Percentiles rank a stretch among this genome's conserved stretches.
Evolutionary conservation across 2,888 invertebrate genomes (phyloP).

Genomic region (Nemapogon koenigi): DNA sequence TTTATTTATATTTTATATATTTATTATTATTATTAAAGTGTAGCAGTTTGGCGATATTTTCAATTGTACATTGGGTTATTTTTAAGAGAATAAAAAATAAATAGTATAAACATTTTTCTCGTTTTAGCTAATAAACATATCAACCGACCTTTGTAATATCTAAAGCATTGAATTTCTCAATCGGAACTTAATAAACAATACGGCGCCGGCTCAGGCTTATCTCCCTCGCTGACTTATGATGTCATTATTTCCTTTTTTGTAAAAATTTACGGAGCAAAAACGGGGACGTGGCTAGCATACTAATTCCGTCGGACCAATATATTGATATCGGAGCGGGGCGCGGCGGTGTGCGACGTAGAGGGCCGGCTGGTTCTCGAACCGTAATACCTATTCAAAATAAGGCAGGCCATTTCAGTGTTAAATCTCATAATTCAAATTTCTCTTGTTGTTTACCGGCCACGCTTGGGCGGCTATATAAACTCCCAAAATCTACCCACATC

Average conservation of each 20-base stretch:
- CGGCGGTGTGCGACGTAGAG: slow-evolving; percentile 27
- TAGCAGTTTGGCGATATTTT: no score
- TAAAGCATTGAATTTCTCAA: slow-evolving; percentile 23
- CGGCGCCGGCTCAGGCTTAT: slow-evolving; percentile 43
- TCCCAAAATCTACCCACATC: slow-evolving; percentile 58
- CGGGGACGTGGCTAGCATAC: slow-evolving; percentile 47
- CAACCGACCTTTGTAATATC: slow-evolving; percentile 28
- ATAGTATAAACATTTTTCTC: no score
- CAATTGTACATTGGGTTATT: no score
- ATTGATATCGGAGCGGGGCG: slow-evolving; percentile 37
- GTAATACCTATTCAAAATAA: slow-evolving; percentile 42
- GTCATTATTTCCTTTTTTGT: slow-evolving; percentile 57
- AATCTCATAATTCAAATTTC: slow-evolving; percentile 56
- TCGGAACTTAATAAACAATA: slow-evolving; percentile 48
- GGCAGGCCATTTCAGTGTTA: slow-evolving; percentile 45
- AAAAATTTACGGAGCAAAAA: slow-evolving; percentile 52
- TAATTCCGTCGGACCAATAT: slow-evolving; percentile 53
- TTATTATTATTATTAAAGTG: no score
- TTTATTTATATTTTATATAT: no score
- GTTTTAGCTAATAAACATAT: no score
- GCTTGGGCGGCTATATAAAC: slow-evolving; percentile 48
- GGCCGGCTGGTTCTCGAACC: slow-evolving; percentile 23
- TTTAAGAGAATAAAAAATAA: no score
- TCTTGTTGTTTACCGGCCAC: slow-evolving; percentile 44
- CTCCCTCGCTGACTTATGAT: slow-evolving; percentile 51